Base-by-base conservation (phyloP, 2,888 invertebrate genomes). In the Macroteleia sp. region DNA sequence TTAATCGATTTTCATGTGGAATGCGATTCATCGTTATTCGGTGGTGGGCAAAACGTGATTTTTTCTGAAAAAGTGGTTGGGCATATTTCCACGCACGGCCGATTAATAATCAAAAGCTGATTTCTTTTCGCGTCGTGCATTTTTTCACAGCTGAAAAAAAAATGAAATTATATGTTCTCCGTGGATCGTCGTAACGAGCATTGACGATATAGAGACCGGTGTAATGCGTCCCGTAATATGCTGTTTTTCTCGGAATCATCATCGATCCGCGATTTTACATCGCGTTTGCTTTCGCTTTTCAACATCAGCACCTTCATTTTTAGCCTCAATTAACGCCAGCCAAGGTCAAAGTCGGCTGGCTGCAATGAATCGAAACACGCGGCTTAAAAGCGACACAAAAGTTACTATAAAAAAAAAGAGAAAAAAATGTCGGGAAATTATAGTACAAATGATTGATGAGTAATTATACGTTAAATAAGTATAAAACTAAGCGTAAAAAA, bases 271-370 rank as follows among this genome's bases (percentile, higher is more conserved):
- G 44, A 67, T 61, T 77, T 56, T 62, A 41, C 54, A 71, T 59
- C 56, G 44, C 54, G 17, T 52, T 59, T 57, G 71, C 71, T 77
- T 77, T 77, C 71, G 77, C 77, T 77, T 71, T 77, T 71, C 61
- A 77, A 61, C 66, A 66, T 66, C 73, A 25, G 61, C 54, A 77
- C 70, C 77, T 77, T 71, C 77, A 32, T 61, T 71, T 71, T 71
- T 61, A 77, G 67, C 77, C 71, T 77, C 71, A 77, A 77, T 77
- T 77, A 77, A 44, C 67, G 56, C n/a, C 66, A 56, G 16, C 32
- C 71, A 77, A 77, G 71, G 77, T 77, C 77, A 77, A 77, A 77
- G 71, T 77, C 71, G 64, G 30, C 56, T 12, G 19, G 30, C 50
- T 30, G 69, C 61, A 54, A 59, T 66, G 76, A 77, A 59, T 77